Base-by-base conservation (phyloP, 2,888 invertebrate species). In the Drosophila flavopinicola region DNA sequence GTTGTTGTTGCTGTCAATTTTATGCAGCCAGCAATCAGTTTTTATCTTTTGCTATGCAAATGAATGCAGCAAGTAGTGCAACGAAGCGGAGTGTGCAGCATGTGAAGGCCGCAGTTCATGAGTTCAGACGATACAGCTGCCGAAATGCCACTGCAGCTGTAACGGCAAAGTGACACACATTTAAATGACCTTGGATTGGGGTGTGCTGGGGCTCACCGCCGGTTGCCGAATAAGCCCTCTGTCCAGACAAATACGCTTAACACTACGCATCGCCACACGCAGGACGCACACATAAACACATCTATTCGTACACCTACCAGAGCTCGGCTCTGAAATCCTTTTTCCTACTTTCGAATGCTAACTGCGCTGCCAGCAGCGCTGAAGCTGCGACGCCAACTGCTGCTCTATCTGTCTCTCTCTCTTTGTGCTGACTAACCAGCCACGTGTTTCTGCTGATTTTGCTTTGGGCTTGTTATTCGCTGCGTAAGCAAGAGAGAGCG, bases 381-480 rank as follows among this genome's bases (percentile, higher is more conserved):
- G 58, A 37, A 7, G 15, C 75, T 30, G 75, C 53, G 42, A 33
- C 33, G 9, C 11, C 11, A 3, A 9, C 59, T 6, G 33, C 24
- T 13, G 24, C 48, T 15, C 54, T 32, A 20, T 0, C 24, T 2
- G 13, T 5, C 23, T 5, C 13, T 60, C 70, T 66, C 71, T 66
- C 61, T 78, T 68, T 15, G n/a, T n/a, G 17, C 10, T 42, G 23
- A 24, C 1, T 11, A 23, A 17, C 35, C 58, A 32, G 69, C 74
- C 82, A 83, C 83, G 83, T 83, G 83, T 70, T 87, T 56, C 23
- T 69, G 67, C 58, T 66, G 59, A 33, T 64, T 83, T 58, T 71
- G 74, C 71, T 71, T 83, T 78, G 51, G 30, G 54, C 61, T 66
- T 84, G 77, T 74, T 71, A 61, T 83, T 83, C 87, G 86, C 66